Evolutionary conservation across 2,113 vertebrate species (phyloP).

Genomic region (Ariopsis seemanni): DNA sequence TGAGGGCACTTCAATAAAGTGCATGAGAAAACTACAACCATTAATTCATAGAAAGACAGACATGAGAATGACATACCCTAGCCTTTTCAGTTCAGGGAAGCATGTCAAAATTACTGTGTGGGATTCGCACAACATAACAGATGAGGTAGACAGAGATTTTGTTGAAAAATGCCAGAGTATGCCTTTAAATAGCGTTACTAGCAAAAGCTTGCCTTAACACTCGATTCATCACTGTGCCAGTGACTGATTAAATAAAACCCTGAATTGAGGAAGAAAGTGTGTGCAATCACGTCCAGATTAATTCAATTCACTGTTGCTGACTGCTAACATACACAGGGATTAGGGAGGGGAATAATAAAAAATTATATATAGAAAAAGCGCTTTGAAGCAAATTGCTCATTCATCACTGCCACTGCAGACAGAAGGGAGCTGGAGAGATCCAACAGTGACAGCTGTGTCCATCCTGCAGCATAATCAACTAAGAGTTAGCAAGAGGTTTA

Average conservation of each 20-base stretch:
- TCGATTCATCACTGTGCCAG: neutral
- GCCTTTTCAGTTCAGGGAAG: neutral
- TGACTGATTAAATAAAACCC: constrained; percentile 11
- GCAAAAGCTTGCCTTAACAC: neutral
- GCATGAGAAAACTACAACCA: neutral
- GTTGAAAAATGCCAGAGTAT: neutral
- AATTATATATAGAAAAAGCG: too few species aligned
- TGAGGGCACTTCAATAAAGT: neutral
- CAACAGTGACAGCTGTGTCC: neutral
- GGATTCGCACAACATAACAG: neutral
- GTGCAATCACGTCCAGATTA: neutral
- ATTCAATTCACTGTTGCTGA: constrained; percentile 4
- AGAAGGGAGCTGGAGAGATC: neutral
- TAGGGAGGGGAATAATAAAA: neutral
- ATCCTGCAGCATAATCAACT: neutral
- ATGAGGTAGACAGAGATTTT: neutral
- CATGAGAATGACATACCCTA: too few species aligned
- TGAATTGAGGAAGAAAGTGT: neutral
- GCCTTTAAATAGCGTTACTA: neutral
- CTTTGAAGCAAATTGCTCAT: neutral
- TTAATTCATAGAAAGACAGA: neutral
- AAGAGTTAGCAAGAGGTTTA: neutral
- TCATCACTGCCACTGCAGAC: neutral
- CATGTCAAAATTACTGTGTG: neutral
- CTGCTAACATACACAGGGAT: neutral